phyloP scores from a whole-genome alignment of 2,113 vertebrate species.

The Bos indicus region DNA sequence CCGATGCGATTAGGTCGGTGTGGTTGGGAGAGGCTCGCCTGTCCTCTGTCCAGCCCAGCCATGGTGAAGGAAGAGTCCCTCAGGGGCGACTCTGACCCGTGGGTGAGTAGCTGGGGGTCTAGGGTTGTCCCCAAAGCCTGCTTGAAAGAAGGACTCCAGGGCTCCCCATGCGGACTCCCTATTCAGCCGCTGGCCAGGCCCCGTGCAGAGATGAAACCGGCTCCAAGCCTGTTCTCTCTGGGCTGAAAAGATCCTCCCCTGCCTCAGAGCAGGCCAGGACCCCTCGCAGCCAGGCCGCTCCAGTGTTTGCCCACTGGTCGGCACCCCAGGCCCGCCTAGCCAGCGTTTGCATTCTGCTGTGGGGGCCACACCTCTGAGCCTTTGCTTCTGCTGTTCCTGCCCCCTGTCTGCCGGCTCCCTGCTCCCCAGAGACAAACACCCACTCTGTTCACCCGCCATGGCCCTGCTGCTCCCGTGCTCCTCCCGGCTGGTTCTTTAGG shows the following conservation, averaged over 20 bases:
- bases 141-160: background rate
- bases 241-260: background rate
- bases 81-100: background rate
- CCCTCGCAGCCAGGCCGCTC: background rate
- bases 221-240: background rate
- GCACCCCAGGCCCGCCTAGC: background rate
- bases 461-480: background rate
- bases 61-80: background rate
- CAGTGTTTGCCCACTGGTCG: background rate
- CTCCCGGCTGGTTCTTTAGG: background rate
- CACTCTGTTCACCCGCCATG: background rate
- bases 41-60: background rate
- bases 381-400: background rate
- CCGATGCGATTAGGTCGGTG: background rate
- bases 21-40: background rate
- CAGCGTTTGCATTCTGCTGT: too few species aligned
- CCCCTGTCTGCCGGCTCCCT: background rate
- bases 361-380: background rate
- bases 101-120: background rate
- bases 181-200: background rate
- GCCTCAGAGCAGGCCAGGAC: background rate
- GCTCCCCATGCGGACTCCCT: background rate
- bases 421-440: background rate
- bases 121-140: background rate
- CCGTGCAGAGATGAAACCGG: background rate